A percentile compares a stretch with the other conserved stretches of the same genome.
Conservation (phyloP, 2,888 invertebrate genomes). For the Pseudeuparius sepicola region DNA sequence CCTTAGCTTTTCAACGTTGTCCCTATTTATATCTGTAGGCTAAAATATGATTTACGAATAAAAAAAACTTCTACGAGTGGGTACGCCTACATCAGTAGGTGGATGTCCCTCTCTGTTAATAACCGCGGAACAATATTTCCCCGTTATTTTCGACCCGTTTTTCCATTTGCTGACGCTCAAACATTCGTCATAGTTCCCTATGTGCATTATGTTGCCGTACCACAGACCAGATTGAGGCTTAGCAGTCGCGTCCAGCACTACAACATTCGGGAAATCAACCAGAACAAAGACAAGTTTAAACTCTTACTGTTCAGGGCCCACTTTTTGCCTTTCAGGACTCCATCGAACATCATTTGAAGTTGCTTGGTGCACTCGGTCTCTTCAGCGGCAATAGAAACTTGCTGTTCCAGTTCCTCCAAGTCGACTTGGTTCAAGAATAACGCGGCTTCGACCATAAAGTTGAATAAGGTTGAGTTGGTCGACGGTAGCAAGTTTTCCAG, state of each 20-base stretch:
- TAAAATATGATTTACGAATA: too few species aligned
- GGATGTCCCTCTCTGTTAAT: background rate
- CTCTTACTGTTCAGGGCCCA: constrained; percentile 2
- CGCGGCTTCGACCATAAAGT: too few species aligned
- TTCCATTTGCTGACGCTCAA: constrained; percentile 10
- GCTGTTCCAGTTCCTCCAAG: too few species aligned
- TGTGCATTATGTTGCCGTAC: constrained; percentile 14
- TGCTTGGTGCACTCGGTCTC: too few species aligned
- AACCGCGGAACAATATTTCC: constrained; percentile 17
- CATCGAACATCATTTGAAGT: too few species aligned
- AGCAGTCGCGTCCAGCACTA: constrained; percentile 20
- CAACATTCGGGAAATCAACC: background rate
- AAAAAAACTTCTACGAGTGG: too few species aligned
- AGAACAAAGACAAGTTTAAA: background rate
- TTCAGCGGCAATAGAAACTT: too few species aligned
- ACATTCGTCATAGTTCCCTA: constrained; percentile 23
- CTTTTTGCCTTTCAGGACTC: constrained; percentile 1
- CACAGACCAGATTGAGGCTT: constrained; percentile 17
- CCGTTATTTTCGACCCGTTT: constrained; percentile 9
- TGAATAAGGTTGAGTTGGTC: too few species aligned
- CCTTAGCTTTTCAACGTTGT: background rate
- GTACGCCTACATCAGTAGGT: background rate
- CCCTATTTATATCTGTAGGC: too few species aligned
- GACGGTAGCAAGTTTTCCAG: too few species aligned
- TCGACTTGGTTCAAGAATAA: too few species aligned